These are phyloP conservation scores for Thaumatotibia leucotreta DNA, from an alignment of 1,140 invertebrate genomes.

Conservation along the genomic window DNA sequence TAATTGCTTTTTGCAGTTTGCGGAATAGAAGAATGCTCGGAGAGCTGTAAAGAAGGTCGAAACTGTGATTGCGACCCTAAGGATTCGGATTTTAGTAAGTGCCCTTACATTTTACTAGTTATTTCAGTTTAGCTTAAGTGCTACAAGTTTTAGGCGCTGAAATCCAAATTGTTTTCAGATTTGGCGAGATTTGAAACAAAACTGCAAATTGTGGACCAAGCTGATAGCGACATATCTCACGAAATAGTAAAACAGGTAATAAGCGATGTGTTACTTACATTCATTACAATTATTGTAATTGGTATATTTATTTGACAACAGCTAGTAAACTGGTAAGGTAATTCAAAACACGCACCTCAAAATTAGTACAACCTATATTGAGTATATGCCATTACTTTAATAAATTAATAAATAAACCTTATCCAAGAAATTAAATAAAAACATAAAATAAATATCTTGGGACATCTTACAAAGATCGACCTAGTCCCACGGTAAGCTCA, in stretches of 20 bases:
- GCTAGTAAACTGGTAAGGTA: too few species aligned
- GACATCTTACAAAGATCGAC: too few species aligned
- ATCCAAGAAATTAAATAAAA: too few species aligned
- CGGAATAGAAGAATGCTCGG: conserved; percentile 61
- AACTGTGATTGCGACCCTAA: conserved; percentile 63
- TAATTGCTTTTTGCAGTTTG: conserved; percentile 47
- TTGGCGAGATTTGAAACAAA: conserved; percentile 61
- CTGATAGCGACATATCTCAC: conserved; percentile 52
- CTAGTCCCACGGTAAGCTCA: too few species aligned
- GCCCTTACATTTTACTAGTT: conserved; percentile 13
- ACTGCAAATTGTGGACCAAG: conserved; percentile 57
- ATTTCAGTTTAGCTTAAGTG: background rate
- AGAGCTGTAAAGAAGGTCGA: conserved; percentile 45
- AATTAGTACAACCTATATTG: too few species aligned
- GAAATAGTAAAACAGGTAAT: conserved; percentile 59
- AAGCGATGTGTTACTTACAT: background rate
- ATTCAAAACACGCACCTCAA: too few species aligned
- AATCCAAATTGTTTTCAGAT: conserved; percentile 29
- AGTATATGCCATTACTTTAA: too few species aligned
- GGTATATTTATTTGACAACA: too few species aligned
- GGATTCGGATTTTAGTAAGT: conserved; percentile 56
- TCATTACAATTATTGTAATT: too few species aligned
- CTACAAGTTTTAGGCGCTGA: background rate
- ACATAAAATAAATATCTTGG: too few species aligned
- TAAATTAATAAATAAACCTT: too few species aligned